These are phyloP conservation scores for Leucoma salicis DNA, from an alignment of 2,888 invertebrate species.

Conservation along the genomic window DNA sequence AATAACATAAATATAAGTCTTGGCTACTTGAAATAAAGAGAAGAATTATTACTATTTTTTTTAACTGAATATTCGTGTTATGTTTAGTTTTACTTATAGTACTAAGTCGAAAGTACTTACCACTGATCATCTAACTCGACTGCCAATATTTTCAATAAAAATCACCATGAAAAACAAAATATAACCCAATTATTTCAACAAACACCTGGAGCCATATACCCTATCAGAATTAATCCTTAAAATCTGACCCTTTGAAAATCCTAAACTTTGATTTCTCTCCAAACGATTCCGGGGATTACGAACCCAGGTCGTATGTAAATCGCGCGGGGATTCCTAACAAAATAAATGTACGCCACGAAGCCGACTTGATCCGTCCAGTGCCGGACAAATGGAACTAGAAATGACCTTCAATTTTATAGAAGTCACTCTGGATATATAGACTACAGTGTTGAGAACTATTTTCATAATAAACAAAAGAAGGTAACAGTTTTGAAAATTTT, in stretches of 20 bases:
- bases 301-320: constrained; percentile 52
- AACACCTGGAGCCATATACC: constrained; percentile 33
- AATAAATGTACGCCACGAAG: constrained; percentile 41
- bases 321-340: constrained; percentile 38
- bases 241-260: constrained; percentile 35
- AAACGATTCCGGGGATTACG: constrained; percentile 45
- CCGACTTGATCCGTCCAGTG: constrained; percentile 39
- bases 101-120: no score
- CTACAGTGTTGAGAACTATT: constrained; percentile 7
- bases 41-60: no score
- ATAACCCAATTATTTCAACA: constrained; percentile 30
- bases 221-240: constrained; percentile 38
- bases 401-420: constrained; percentile 37
- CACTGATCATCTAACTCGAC: no score
- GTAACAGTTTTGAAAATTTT: no score
- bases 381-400: constrained; percentile 41
- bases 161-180: constrained; percentile 20
- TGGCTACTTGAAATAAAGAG: no score
- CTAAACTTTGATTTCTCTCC: constrained; percentile 45
- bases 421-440: constrained; percentile 12
- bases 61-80: no score
- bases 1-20: no score
- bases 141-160: no score
- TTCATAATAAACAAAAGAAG: neutral
- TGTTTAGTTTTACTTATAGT: no score